Evolutionary conservation across 2,888 invertebrate species (phyloP), one percentile per base, ranked within the genome.

Genomic region (Drosophila peninsularis): DNA sequence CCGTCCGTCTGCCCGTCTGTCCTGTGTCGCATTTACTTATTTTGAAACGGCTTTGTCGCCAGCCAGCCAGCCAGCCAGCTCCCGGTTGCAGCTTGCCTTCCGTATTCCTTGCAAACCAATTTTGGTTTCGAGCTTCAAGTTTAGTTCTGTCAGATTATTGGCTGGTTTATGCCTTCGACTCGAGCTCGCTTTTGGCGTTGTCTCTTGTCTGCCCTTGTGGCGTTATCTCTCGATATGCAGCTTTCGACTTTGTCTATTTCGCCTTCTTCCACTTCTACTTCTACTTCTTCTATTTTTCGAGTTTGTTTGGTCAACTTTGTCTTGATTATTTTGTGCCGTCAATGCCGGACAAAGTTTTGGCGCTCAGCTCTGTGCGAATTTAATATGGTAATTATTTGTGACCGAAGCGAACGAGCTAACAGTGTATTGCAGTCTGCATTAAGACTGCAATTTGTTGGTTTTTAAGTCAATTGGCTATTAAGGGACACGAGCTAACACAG

Each of bases 341-440:
- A 62, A 74, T 60, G 66, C 49, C 37, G 62, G 63, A 58, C 64
- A 74, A 83, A 84, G 71, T 87, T 82, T 74, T 52, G 30, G 36
- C 21, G 34, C 41, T 30, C 50, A 64, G 64, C 63, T 63, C 53
- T 53, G 44, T 50, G 41, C 21, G 37, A 68, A 72, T 74, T 62
- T 76, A 81, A 81, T 87, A 82, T 87, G 79, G 73, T 82, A 78
- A 83, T 83, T 84, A 83, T 87, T 87, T 73, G 41, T 57, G 39
- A 41, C 27, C 62, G 53, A 56, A 49, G 57, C 49, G 14, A 47
- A 47, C 49, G 39, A 60, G 32, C 41, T 32, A 42, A 41, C 32
- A 36, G n/a, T 53, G 10, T 55, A 36, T 34, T 52, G 55, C 52
- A 44, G 63, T 47, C 21, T 57, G 61, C 54, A 49, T 37, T 54